phyloP scores from a whole-genome alignment of 2,797 vertebrate genomes.

The Cossypha polioptera region DNA sequence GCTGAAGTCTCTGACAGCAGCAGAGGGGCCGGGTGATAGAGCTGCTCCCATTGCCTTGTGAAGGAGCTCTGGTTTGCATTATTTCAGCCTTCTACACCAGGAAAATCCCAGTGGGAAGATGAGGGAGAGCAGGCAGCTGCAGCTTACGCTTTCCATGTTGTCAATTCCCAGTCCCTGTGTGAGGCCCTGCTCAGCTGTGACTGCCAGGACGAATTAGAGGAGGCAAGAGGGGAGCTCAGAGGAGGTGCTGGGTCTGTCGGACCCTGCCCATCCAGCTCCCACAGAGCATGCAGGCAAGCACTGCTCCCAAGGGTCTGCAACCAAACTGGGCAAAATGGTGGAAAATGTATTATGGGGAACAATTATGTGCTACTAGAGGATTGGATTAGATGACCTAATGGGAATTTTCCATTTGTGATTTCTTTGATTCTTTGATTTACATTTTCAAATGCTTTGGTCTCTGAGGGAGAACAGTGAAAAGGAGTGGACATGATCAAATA shows the following conservation, averaged over 20 bases:
- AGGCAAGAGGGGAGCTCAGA: neutral
- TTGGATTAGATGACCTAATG: conserved; percentile 22
- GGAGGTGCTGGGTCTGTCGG: neutral
- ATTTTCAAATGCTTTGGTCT: conserved; percentile 44
- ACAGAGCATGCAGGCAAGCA: neutral
- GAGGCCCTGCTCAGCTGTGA: neutral
- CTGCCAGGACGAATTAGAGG: neutral
- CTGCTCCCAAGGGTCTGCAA: neutral
- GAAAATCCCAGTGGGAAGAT: neutral
- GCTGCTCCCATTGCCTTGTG: neutral
- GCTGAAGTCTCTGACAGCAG: neutral
- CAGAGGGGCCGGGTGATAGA: neutral
- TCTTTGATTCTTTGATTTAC: conserved; percentile 24
- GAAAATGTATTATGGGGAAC: neutral
- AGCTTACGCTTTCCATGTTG: neutral
- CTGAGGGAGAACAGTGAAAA: conserved; percentile 9
- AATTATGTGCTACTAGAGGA: neutral
- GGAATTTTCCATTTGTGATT: conserved; percentile 31
- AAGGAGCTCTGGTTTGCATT: neutral
- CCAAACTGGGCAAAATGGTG: neutral
- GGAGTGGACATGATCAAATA: conserved; percentile 22
- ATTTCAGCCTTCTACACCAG: neutral
- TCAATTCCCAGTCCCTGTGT: neutral
- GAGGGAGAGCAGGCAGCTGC: neutral
- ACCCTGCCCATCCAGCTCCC: neutral